phyloP scores from a whole-genome alignment of 2,113 vertebrate species.

The Heterocephalus glaber region DNA sequence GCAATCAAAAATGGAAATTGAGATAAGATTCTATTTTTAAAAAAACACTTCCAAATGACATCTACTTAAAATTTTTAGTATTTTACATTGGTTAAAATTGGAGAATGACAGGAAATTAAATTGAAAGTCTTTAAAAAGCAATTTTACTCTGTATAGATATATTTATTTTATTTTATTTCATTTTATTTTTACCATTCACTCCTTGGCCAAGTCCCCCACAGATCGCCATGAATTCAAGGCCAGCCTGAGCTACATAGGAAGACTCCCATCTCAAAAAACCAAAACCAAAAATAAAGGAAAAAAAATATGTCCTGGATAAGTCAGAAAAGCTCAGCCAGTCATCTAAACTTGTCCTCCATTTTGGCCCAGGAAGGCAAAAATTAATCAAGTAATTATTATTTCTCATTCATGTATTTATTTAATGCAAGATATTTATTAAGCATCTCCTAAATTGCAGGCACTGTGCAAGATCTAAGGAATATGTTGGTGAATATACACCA shows the following conservation, averaged over 20 bases:
- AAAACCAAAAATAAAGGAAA: not conserved
- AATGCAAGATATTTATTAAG: constrained; percentile 28
- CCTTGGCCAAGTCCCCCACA: not conserved
- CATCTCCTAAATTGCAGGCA: not conserved
- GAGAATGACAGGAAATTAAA: constrained; percentile 19
- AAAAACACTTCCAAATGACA: not conserved
- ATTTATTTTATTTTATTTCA: too few species aligned
- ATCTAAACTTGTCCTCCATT: not conserved
- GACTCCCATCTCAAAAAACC: not conserved
- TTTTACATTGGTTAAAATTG: not conserved
- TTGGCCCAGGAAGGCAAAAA: not conserved
- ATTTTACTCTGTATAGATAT: not conserved
- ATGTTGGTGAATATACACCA: not conserved
- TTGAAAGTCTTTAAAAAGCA: constrained; percentile 21
- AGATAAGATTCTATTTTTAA: not conserved
- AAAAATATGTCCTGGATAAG: not conserved
- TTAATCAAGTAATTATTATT: not conserved
- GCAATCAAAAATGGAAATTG: not conserved
- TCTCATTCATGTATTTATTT: not conserved
- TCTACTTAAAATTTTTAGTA: not conserved
- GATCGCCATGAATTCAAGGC: not conserved
- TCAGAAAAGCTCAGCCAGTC: not conserved
- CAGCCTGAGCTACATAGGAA: not conserved
- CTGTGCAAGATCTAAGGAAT: not conserved
- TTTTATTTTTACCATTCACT: not conserved